These are phyloP conservation scores for Petrolisthes manimaculis DNA, from an alignment of 2,888 invertebrate species.

Conservation along the genomic window DNA sequence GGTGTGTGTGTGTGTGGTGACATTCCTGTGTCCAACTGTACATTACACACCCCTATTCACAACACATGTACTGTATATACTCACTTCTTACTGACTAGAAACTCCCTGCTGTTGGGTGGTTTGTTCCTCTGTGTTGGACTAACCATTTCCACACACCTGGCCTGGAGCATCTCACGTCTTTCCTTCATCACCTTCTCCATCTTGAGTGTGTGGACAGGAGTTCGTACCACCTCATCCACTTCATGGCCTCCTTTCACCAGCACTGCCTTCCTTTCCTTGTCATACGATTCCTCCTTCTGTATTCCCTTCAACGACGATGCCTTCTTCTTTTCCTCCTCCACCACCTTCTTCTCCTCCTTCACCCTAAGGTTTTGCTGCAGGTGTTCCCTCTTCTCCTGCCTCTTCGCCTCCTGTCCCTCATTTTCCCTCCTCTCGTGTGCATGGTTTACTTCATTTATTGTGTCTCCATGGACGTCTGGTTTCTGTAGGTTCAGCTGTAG, in stretches of 20 bases:
- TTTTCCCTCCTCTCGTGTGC: no score
- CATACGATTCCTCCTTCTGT: not conserved
- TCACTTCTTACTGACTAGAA: constrained; percentile 22
- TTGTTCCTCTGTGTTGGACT: not conserved
- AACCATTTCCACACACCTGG: not conserved
- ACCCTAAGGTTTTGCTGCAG: no score
- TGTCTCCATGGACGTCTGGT: no score
- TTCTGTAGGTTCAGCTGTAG: no score
- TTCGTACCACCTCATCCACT: not conserved
- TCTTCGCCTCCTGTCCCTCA: no score
- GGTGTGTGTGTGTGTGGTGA: no score
- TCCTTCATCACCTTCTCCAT: constrained; percentile 9
- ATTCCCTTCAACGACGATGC: not conserved
- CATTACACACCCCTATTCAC: not conserved
- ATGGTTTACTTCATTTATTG: no score
- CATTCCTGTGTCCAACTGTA: no score
- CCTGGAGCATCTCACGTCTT: not conserved
- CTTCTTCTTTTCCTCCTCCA: no score
- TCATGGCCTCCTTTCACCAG: not conserved
- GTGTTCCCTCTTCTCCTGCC: no score
- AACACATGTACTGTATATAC: not conserved
- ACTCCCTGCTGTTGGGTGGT: constrained; percentile 3
- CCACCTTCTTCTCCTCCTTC: no score
- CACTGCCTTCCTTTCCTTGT: not conserved
- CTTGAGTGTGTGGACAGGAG: not conserved